Conservation (phyloP, 1,140 invertebrate genomes). For the Sitobion miscanthi region DNA sequence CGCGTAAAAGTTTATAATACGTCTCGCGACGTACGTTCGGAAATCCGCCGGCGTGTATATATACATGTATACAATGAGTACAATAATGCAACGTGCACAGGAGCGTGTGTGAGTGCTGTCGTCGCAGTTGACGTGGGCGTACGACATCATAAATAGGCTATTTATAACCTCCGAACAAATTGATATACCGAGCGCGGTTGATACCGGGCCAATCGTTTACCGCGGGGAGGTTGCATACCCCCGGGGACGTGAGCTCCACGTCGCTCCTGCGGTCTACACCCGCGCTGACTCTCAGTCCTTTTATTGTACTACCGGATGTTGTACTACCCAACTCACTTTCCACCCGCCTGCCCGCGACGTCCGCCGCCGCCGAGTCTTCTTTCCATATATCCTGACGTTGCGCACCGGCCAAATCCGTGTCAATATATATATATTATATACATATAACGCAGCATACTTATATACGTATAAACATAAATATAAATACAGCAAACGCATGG, state of each 20-base stretch:
- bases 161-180: slow-evolving; percentile 19
- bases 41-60: background rate
- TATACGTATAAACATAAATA: no score
- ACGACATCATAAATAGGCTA: slow-evolving; percentile 9
- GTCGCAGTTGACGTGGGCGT: background rate
- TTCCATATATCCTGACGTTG: slow-evolving; percentile 1
- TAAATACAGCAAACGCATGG: background rate
- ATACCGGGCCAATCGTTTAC: slow-evolving; percentile 6
- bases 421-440: background rate
- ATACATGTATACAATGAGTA: background rate
- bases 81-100: background rate
- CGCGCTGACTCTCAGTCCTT: background rate
- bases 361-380: background rate
- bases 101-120: background rate
- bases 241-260: background rate
- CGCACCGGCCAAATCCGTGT: background rate
- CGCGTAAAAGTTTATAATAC: background rate
- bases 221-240: background rate
- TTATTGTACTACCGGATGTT: background rate
- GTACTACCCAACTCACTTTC: background rate
- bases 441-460: background rate
- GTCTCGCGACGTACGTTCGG: background rate
- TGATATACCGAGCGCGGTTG: background rate
- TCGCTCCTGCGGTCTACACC: background rate
- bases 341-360: background rate